A percentile compares a stretch with the other conserved stretches of the same genome.
Evolutionary conservation across 2,888 invertebrate genomes (phyloP).

Genomic region (Trissolcus japonicus): DNA sequence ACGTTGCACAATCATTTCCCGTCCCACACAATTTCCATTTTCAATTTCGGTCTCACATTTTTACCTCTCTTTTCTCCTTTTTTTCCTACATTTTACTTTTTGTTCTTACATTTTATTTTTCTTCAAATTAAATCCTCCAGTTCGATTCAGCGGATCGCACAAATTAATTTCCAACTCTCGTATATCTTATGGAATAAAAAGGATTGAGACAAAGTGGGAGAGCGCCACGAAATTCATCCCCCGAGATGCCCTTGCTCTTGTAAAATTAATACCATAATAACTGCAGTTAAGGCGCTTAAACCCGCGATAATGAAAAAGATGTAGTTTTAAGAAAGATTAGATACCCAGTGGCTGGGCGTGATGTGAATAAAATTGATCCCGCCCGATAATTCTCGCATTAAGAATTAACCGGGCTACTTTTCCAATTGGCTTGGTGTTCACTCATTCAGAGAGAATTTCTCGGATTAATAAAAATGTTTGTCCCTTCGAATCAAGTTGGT

Average conservation of each 20-base stretch:
- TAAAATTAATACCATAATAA: slow-evolving; percentile 49
- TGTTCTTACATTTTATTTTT: too few relatives aligned
- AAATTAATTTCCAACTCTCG: slow-evolving; percentile 39
- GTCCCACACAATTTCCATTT: too few relatives aligned
- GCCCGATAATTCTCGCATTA: background rate
- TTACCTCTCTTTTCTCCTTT: background rate
- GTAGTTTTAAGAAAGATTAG: slow-evolving; percentile 24
- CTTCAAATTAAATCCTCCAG: too few relatives aligned
- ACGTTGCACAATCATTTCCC: background rate
- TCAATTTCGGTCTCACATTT: too few relatives aligned
- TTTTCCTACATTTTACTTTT: background rate
- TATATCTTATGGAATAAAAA: slow-evolving; percentile 39
- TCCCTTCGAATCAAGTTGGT: background rate
- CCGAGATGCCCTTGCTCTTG: slow-evolving; percentile 39
- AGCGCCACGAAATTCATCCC: slow-evolving; percentile 45
- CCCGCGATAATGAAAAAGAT: slow-evolving; percentile 43
- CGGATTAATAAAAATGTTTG: background rate
- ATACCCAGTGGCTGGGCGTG: slow-evolving; percentile 2
- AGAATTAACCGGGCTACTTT: background rate
- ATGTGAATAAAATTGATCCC: slow-evolving; percentile 21
- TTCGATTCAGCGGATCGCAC: background rate
- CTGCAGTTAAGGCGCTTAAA: slow-evolving; percentile 45
- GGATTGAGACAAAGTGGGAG: slow-evolving; percentile 45
- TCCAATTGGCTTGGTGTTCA: background rate
- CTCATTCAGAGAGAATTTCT: background rate